Base-by-base conservation (phyloP, 2,113 vertebrate species). In the Mugil cephalus region DNA sequence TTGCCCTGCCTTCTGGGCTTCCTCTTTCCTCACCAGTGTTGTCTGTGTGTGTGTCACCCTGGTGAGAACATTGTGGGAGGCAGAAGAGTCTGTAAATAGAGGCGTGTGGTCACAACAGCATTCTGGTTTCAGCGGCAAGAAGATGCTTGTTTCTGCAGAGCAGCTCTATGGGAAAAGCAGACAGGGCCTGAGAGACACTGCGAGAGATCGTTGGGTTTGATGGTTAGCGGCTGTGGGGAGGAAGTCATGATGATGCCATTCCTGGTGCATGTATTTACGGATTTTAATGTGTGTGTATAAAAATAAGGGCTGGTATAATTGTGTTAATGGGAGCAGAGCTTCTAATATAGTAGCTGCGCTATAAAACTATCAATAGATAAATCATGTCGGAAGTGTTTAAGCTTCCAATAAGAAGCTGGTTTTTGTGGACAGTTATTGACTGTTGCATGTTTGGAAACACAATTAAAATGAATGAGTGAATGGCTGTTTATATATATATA, bases 21-120 rank as follows among this genome's bases (percentile, higher is more conserved):
- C 77, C 82, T 80, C 68, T 69, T 53, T 75, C 71, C 67, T 67
- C 80, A 79, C 82, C 68, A 71, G 54, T 47, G 66, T 78, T 50
- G 78, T 79, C 63, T 82, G 64, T 52, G 52, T 60, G 52, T 60
- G 76, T 46, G 70, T 60, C 43, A 7, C 58, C 69, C 24, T 79
- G 82, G 74, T 87, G 86, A 83, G 81, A 86, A 86, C 84, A 74
- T 64, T 39, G 81, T 86, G 83, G 88, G 87, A 88, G 80, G 78
- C 71, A 83, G 48, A 56, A 2, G 8, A 6, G 42, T 54, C 81
- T 85, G 84, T 45, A 85, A 89, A 88, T 90, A 88, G 81, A 84
- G 10, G 40, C 15, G 24, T 79, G 82, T 76, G 81, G 84, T 85
- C 58, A 43, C 8, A 11, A 13, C 50, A 72, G 67, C 10, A 6